phyloP scores from a whole-genome alignment of 53 echinoderm and acorn worm genomes.

The Patiria pectinifera region DNA sequence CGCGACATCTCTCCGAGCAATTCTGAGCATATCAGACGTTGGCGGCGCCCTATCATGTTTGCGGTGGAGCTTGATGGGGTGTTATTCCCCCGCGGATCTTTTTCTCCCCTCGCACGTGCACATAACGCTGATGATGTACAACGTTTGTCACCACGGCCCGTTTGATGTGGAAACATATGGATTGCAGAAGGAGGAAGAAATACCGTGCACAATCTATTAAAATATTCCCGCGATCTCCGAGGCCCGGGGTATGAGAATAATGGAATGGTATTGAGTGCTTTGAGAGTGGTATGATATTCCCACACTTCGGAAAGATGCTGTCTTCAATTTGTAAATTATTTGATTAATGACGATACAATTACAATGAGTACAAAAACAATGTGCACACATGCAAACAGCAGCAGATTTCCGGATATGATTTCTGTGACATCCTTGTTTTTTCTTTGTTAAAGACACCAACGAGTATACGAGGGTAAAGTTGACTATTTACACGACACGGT shows the following conservation, averaged over 20 bases:
- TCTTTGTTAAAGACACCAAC: not conserved
- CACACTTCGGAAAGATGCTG: not conserved
- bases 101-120: not conserved
- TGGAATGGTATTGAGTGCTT: not conserved
- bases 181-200: not conserved
- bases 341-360: not conserved
- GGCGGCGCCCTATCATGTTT: conserved; percentile 52
- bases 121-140: conserved; percentile 11
- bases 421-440: not conserved
- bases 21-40: conserved; percentile 13
- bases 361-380: not conserved
- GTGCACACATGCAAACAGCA: not conserved
- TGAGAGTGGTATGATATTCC: not conserved
- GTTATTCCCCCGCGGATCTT: conserved; percentile 5
- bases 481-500: not conserved
- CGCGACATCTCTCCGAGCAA: not conserved
- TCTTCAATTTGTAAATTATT: not conserved
- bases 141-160: conserved; percentile 34
- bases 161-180: conserved; percentile 41
- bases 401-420: not conserved
- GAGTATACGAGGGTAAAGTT: not conserved
- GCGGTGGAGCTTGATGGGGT: not conserved
- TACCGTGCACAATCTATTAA: conserved; percentile 22
- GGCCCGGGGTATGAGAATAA: not conserved
- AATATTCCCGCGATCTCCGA: not conserved